phyloP scores from a whole-genome alignment of 2,113 vertebrate genomes.

The Microtus pennsylvanicus region DNA sequence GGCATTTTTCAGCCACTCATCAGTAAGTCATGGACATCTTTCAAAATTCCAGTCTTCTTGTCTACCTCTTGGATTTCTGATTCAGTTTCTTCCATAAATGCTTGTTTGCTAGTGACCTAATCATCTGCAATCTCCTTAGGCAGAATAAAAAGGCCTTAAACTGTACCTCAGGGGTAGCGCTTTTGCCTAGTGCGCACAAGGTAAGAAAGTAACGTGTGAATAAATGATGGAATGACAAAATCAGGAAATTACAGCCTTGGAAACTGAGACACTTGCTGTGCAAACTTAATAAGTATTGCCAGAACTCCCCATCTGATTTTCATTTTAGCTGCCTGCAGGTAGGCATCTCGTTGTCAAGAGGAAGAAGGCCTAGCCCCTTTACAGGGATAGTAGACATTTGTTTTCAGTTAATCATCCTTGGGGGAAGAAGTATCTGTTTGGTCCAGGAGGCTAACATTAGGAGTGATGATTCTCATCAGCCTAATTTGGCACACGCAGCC shows the following conservation, averaged over 20 bases:
- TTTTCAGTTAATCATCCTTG: background rate
- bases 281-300: background rate
- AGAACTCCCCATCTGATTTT: background rate
- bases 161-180: background rate
- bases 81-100: background rate
- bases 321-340: background rate
- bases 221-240: background rate
- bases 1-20: background rate
- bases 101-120: background rate
- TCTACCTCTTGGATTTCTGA: background rate
- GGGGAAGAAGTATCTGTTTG: background rate
- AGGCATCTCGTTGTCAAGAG: background rate
- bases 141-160: background rate
- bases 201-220: background rate
- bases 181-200: background rate
- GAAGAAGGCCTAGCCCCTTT: background rate
- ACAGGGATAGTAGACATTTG: background rate
- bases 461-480: background rate
- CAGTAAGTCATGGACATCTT: constrained; percentile 14
- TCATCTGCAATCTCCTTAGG: background rate
- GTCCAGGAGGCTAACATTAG: background rate
- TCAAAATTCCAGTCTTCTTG: background rate
- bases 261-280: background rate
- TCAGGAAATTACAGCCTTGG: background rate
- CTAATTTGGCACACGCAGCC: too few relatives aligned